Evolutionary conservation across 2,888 invertebrate genomes (phyloP).

Genomic region (Neoascia interrupta): DNA sequence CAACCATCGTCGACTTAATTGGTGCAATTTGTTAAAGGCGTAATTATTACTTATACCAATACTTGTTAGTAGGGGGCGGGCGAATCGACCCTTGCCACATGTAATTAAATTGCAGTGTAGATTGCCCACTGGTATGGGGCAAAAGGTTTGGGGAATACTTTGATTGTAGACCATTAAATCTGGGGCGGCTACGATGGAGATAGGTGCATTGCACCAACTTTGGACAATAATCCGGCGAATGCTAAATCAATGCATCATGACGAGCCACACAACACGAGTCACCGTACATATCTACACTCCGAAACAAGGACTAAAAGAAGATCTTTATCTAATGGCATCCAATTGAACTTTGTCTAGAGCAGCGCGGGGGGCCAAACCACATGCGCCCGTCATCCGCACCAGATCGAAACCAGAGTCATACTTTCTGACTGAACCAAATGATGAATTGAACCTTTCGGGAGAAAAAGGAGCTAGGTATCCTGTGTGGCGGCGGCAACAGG

Average conservation of each 20-base stretch:
- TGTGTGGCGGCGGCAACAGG: slow-evolving; percentile 15
- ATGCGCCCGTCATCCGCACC: slow-evolving; percentile 6
- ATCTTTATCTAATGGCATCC: slow-evolving; percentile 62
- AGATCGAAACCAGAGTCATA: slow-evolving; percentile 18
- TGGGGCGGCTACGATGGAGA: background rate
- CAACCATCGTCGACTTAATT: slow-evolving; percentile 58
- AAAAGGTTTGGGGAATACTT: background rate
- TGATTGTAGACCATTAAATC: slow-evolving; percentile 10
- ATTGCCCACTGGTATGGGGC: background rate
- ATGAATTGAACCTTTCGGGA: slow-evolving; percentile 61
- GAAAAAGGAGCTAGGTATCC: background rate
- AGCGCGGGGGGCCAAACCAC: background rate
- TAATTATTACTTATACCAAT: slow-evolving; percentile 69
- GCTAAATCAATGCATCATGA: slow-evolving; percentile 63
- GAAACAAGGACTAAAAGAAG: slow-evolving; percentile 35
- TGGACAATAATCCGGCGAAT: slow-evolving; percentile 46
- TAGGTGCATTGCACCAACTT: slow-evolving; percentile 25
- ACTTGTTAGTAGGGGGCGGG: slow-evolving; percentile 6
- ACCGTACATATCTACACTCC: no score
- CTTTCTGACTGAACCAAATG: slow-evolving; percentile 62
- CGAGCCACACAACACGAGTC: slow-evolving; percentile 7
- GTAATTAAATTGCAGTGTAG: slow-evolving; percentile 39
- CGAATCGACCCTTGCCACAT: slow-evolving; percentile 13
- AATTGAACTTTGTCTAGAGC: slow-evolving; percentile 55
- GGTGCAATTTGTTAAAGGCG: slow-evolving; percentile 68